A percentile compares a stretch with the other conserved stretches of the same genome.
phyloP scores from a whole-genome alignment of 2,888 invertebrate species.

The Orthosia incerta region DNA sequence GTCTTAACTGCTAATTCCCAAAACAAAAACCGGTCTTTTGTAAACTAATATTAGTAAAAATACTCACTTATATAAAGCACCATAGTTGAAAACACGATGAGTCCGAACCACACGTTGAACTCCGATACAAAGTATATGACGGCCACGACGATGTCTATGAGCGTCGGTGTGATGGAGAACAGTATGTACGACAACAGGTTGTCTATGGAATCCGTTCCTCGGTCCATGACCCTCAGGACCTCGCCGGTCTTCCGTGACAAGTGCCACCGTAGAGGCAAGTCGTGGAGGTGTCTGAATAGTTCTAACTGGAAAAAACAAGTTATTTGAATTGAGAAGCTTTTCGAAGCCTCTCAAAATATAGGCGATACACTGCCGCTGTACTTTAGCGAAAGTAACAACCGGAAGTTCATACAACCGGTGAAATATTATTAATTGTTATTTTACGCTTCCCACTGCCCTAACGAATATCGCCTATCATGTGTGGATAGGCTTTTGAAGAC shows the following conservation, averaged over 20 bases:
- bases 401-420: no score
- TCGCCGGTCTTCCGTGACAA: constrained; percentile 98
- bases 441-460: no score
- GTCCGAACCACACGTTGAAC: constrained; percentile 98
- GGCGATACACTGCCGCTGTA: background rate
- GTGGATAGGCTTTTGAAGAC: no score
- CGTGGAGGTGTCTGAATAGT: constrained; percentile 96
- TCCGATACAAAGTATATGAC: constrained; percentile 96
- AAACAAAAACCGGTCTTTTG: no score
- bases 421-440: no score
- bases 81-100: constrained; percentile 99
- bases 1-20: no score
- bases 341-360: background rate
- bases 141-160: constrained; percentile 97
- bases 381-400: background rate
- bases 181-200: constrained; percentile 97
- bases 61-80: constrained; percentile 96
- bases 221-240: constrained; percentile 98
- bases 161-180: constrained; percentile 98
- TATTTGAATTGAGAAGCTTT: background rate
- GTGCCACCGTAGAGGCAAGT: constrained; percentile 98
- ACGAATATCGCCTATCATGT: no score
- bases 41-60: constrained; percentile 6
- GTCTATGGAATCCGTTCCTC: constrained; percentile 99
- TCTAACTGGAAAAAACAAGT: constrained; percentile 92